Evolutionary conservation across 2,888 invertebrate species (phyloP).

Genomic region (Eurois occulta): DNA sequence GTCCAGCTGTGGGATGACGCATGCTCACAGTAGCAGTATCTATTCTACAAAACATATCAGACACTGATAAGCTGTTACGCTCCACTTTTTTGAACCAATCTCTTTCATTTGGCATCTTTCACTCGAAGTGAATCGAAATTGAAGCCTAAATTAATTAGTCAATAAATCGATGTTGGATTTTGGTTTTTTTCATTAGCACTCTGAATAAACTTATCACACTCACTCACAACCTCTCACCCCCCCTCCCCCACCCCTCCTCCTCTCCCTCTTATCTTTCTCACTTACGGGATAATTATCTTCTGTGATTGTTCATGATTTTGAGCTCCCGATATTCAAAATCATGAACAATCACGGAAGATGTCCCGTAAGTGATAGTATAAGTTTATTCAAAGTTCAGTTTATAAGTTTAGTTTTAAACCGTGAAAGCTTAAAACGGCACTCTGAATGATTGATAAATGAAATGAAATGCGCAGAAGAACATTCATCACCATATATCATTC

Average conservation of each 20-base stretch:
- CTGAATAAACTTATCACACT: no score
- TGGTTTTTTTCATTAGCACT: background rate
- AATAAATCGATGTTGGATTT: background rate
- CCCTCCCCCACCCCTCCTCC: no score
- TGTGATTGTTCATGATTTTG: no score
- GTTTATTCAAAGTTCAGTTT: no score
- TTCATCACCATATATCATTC: background rate
- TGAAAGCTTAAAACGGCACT: no score
- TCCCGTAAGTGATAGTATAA: no score
- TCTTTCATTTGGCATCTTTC: background rate
- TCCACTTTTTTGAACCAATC: background rate
- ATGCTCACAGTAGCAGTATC: background rate
- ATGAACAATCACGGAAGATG: no score
- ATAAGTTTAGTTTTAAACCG: no score
- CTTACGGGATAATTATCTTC: no score
- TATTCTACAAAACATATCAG: background rate
- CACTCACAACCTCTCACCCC: no score
- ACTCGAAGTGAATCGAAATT: background rate
- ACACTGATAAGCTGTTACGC: background rate
- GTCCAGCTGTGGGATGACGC: background rate
- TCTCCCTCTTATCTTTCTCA: no score
- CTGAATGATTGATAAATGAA: background rate
- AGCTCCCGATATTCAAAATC: no score
- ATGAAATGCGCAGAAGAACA: background rate
- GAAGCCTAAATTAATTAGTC: background rate